Percentiles rank a stretch among this genome's conserved stretches.
phyloP scores from a whole-genome alignment of 1,140 invertebrate genomes.

The Teleogryllus occipitalis region DNA sequence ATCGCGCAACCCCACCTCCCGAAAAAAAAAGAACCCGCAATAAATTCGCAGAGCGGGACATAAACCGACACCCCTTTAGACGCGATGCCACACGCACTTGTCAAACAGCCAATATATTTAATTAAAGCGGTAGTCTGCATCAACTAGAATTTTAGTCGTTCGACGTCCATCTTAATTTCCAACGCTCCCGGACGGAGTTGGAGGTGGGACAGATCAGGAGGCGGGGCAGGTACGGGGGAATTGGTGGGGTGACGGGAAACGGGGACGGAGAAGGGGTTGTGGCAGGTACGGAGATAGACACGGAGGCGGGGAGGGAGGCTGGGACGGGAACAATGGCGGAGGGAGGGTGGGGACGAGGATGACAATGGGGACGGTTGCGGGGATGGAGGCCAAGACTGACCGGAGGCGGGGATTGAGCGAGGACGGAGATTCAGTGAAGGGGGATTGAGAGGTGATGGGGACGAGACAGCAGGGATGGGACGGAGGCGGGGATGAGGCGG shows the following conservation, averaged over 20 bases:
- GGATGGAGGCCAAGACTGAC: no score
- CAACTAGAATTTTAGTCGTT: slow-evolving; percentile 1
- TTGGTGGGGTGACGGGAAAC: not conserved
- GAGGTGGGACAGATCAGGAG: not conserved
- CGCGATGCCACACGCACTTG: not conserved
- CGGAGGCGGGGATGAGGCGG: no score
- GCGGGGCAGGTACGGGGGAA: no score
- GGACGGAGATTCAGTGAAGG: no score
- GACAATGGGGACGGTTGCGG: no score
- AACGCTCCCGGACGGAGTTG: no score
- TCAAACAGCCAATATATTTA: not conserved
- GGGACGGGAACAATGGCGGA: not conserved
- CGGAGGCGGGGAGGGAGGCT: not conserved
- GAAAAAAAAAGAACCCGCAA: not conserved
- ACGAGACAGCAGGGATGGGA: no score
- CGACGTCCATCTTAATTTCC: not conserved
- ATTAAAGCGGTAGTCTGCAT: not conserved
- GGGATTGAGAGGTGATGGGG: no score
- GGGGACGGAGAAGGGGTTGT: no score
- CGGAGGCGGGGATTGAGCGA: no score
- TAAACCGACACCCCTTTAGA: not conserved
- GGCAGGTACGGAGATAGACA: not conserved
- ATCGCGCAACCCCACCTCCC: no score
- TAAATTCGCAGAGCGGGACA: not conserved
- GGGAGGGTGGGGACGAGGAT: not conserved